Base-by-base conservation (phyloP, 1,140 invertebrate species). In the Bombyx mandarina region DNA sequence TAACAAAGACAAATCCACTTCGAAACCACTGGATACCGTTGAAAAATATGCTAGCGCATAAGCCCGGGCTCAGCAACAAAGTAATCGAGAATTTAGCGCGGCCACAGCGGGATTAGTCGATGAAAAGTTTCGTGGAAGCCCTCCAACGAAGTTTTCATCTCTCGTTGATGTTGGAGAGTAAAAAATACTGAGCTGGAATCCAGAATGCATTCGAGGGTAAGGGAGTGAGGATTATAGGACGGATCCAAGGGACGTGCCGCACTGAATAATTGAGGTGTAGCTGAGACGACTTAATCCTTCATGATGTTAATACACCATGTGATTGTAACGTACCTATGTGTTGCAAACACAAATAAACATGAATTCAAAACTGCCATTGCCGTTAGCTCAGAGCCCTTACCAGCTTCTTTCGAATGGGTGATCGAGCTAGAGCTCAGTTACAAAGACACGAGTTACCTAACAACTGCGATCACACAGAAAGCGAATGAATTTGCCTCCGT, bases 61-160 rank as follows among this genome's bases (percentile, higher is more conserved):
- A 79, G 70, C 76, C 68, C 48, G 64, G 68, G 71, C 67, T 74
- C 69, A 54, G 73, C 73, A 73, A 77, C 78, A 75, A 77, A 83
- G 76, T 86, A 83, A 86, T 79, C 69, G 75, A 63, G 79, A 83
- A 77, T 83, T 85, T 83, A 82, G 70, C 70, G 68, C 69, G 65
- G 68, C 68, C 64, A 71, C 71, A 66, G 66, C 61, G 65, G 80
- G 79, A 83, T 86, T 83, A 82, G 76, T 71, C 63, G 62, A 65
- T 70, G 70, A 71, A 72, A 83, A 81, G 66, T 81, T 84, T 75
- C 52, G 62, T 59, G 59, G 48, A 57, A 63, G 67, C 68, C 65
- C 61, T 54, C 9, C 58, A 22, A 4, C 50, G 3, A 81, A 85
- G 77, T 83, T 83, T 79, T 75, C 80, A 77, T 79, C 79, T 77